phyloP scores from a whole-genome alignment of 2,888 invertebrate genomes.

The Hemistola chrysoprasaria region DNA sequence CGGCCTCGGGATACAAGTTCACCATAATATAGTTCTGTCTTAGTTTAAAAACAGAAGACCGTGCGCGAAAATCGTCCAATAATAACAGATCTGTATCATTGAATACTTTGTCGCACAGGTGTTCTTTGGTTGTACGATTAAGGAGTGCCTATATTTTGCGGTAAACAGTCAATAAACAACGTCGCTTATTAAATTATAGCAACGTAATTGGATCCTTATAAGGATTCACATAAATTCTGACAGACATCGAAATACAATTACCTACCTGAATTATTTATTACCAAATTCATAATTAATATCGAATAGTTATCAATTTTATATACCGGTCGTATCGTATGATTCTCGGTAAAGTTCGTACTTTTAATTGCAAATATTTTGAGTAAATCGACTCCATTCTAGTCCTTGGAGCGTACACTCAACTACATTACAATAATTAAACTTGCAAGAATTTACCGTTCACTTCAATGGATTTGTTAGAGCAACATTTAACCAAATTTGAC shows the following conservation, averaged over 20 bases:
- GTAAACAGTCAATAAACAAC: constrained; percentile 21
- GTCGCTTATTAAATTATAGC: constrained; percentile 22
- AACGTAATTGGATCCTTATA: constrained; percentile 17
- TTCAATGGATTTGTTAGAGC: constrained; percentile 22
- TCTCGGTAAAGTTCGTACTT: constrained; percentile 9
- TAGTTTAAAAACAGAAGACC: too few relatives aligned
- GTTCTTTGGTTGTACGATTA: constrained; percentile 29
- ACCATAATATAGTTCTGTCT: too few relatives aligned
- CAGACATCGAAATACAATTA: constrained; percentile 23
- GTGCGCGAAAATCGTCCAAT: too few relatives aligned
- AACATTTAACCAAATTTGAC: constrained; percentile 40
- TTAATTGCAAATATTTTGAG: constrained; percentile 23
- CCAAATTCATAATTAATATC: constrained; percentile 16
- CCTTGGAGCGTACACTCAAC: constrained; percentile 20
- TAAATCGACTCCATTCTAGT: constrained; percentile 19
- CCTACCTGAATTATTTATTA: constrained; percentile 16
- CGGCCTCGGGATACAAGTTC: too few relatives aligned
- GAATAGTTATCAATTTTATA: constrained; percentile 19
- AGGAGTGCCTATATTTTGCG: constrained; percentile 16
- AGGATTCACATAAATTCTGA: constrained; percentile 16
- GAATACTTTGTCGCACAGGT: constrained; percentile 31
- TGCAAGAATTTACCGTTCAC: constrained; percentile 31
- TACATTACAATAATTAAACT: constrained; percentile 27
- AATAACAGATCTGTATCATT: too few relatives aligned
- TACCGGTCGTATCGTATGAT: constrained; percentile 17